These are phyloP conservation scores for Crenichthys baileyi DNA, from an alignment of 2,797 vertebrate genomes.

Conservation along the genomic window DNA sequence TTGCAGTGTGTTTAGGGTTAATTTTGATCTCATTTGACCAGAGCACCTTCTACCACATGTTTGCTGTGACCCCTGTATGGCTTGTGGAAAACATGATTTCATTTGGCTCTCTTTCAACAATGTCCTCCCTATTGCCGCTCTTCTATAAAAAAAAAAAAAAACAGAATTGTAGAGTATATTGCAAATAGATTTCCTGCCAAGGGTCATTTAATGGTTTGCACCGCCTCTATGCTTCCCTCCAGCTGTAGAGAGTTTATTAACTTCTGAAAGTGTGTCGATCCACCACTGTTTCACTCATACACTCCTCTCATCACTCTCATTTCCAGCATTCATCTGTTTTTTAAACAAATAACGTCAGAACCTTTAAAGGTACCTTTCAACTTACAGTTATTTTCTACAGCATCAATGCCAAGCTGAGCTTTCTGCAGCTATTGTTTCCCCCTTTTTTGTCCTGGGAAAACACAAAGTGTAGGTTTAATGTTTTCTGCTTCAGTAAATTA, in stretches of 20 bases:
- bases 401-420: neutral
- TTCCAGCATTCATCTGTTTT: neutral
- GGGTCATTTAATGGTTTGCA: neutral
- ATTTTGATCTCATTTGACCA: too few relatives aligned
- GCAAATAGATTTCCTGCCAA: neutral
- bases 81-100: too few relatives aligned
- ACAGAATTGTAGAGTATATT: neutral
- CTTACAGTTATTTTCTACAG: neutral
- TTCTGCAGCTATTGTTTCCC: neutral
- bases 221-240: neutral
- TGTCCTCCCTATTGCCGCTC: neutral
- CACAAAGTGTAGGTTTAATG: neutral
- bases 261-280: neutral
- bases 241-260: neutral
- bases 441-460: neutral
- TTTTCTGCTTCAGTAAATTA: neutral
- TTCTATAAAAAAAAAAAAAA: neutral
- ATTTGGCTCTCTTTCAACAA: neutral
- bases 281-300: neutral
- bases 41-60: too few relatives aligned
- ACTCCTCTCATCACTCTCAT: neutral
- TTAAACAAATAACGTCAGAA: neutral
- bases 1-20: too few relatives aligned
- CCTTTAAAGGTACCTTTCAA: neutral
- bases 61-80: too few relatives aligned